Evolutionary conservation across 1,140 invertebrate species (phyloP).

Genomic region (Sitophilus oryzae): DNA sequence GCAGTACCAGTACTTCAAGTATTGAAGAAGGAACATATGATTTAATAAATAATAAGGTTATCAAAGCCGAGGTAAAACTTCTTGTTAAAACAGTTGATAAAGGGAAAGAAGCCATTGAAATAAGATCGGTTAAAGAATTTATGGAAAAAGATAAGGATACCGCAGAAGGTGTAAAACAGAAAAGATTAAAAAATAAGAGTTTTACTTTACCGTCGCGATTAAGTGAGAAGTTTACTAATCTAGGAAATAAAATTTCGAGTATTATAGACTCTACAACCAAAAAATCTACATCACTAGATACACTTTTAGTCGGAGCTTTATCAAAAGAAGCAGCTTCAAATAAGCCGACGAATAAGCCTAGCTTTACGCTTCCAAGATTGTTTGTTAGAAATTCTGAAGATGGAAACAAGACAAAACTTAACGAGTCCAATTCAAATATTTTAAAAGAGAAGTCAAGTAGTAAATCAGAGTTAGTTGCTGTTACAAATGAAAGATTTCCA

Average conservation of each 20-base stretch:
- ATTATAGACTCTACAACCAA: constrained; percentile 26
- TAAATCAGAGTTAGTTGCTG: constrained; percentile 36
- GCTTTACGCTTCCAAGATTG: constrained; percentile 37
- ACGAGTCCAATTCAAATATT: constrained; percentile 1
- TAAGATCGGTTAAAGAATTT: constrained; percentile 49
- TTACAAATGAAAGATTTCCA: constrained; percentile 36
- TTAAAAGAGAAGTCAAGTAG: constrained; percentile 26
- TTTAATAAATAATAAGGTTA: constrained; percentile 28
- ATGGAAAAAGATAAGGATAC: constrained; percentile 22
- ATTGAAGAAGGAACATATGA: constrained; percentile 28
- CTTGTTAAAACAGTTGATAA: constrained; percentile 48
- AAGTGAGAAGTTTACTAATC: constrained; percentile 22
- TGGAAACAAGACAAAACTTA: constrained; percentile 1
- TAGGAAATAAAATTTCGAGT: constrained; percentile 28
- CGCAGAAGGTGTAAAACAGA: not conserved
- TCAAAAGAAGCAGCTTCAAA: not conserved
- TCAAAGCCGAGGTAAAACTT: constrained; percentile 49
- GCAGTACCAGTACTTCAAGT: constrained; percentile 19
- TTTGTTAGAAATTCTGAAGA: constrained; percentile 35
- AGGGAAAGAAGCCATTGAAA: constrained; percentile 51
- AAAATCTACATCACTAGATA: constrained; percentile 22
- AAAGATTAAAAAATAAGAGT: constrained; percentile 13
- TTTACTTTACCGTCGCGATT: constrained; percentile 29
- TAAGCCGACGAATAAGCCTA: constrained; percentile 28
- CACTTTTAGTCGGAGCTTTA: constrained; percentile 1